Percentiles rank a stretch among this genome's conserved stretches.
Conservation (phyloP, 2,888 invertebrate species). For the Drosophila colorata region DNA sequence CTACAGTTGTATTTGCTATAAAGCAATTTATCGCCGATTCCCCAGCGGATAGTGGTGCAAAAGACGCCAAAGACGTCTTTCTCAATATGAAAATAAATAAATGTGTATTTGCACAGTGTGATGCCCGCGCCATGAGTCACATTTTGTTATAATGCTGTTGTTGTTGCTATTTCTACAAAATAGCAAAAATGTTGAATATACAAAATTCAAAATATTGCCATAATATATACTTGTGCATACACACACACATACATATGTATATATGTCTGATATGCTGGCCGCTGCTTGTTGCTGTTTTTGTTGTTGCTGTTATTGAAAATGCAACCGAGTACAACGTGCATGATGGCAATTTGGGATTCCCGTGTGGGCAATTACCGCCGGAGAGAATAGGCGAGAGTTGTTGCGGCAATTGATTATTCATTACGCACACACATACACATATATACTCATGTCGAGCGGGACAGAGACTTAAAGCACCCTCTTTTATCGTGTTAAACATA, state of each 20-base stretch:
- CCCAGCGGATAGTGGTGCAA: conserved; percentile 4
- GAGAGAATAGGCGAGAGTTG: conserved; percentile 1
- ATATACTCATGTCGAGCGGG: conserved; percentile 3
- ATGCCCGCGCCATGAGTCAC: conserved; percentile 43
- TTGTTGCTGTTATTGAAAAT: conserved; percentile 46
- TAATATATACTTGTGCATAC: conserved; percentile 27
- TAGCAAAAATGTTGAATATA: conserved; percentile 52
- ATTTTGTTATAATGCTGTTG: conserved; percentile 38
- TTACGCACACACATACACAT: conserved; percentile 35
- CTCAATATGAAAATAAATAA: conserved; percentile 36
- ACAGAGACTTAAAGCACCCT: conserved; percentile 20
- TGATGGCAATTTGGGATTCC: conserved; percentile 72
- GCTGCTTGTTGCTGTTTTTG: conserved; percentile 6
- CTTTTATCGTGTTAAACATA: conserved; percentile 18
- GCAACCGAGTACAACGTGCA: conserved; percentile 50
- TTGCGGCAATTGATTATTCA: conserved; percentile 72
- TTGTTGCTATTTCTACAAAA: conserved; percentile 38
- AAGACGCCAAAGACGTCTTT: conserved; percentile 12
- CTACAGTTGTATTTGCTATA: not conserved
- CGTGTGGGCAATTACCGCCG: conserved; percentile 68
- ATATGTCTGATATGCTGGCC: conserved; percentile 13
- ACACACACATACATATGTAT: conserved; percentile 13
- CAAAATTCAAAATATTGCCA: conserved; percentile 57
- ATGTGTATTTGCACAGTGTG: conserved; percentile 30
- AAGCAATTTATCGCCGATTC: conserved; percentile 15